Base-by-base conservation (phyloP, 1,140 invertebrate species). In the Zaprionus taronus region DNA sequence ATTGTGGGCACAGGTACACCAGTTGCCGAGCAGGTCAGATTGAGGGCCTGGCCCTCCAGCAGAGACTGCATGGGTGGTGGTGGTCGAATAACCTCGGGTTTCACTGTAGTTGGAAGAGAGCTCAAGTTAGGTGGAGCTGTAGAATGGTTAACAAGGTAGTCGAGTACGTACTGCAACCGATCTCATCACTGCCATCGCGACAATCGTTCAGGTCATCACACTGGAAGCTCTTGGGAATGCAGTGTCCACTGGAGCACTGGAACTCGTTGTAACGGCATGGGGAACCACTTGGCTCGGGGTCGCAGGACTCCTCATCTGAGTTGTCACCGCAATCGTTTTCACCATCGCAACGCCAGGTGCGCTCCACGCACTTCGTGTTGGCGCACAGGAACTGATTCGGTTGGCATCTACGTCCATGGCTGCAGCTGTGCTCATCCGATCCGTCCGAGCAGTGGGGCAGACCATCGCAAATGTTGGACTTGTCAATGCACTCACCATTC, bases 261-360 rank as follows among this genome's bases (percentile, higher is more conserved):
- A 96, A 99, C 92, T 99, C 98, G 73, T 96, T 95, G 53, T 95
- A 94, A 17, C 94, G 93, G 89, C 98, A 99, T 1, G 94, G 93
- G 1, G 96, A 95, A 7, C 95, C 96, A 31, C 94, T 94, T 5
- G 93, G 93, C 28, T 91, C 90, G 9, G 94, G 91, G 0, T 91
- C 93, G 80, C 97, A 97, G 74, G 95, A 94, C 56, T 93, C 92
- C 92, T 97, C 97, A 83, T 98, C 97, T 2, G 96, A 97, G n/a
- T 95, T 95, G 93, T 99, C 98, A 1, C 95, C 96, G 91, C 99
- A 99, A 93, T 99, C 98, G 86, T 98, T 95, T 75, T 99, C 98
- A 5, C 93, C 94, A 72, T 96, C 99, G 92, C 99, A 99, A 24
- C 96, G 93, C 98, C 98, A 99, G 6, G 97, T 95, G 91, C 98